Evolutionary conservation across 2,888 invertebrate genomes (phyloP), one percentile per base, ranked within the genome.

Genomic region (Noctua janthe): DNA sequence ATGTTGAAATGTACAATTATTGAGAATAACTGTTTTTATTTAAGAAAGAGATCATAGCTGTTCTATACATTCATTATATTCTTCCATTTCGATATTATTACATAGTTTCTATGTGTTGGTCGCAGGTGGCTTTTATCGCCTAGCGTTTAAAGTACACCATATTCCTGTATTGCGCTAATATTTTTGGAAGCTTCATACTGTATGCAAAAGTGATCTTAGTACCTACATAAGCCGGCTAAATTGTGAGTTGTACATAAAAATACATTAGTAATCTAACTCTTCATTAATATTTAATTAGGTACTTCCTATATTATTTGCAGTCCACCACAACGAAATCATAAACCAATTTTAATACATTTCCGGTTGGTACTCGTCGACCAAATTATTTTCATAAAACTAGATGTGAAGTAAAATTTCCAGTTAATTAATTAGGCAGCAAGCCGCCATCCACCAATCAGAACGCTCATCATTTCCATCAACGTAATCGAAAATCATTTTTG

Each of bases 401-500:
- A 82, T 82, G 71, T 64, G 23, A 86, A 89, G 86, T 90, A 87
- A 83, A 85, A 80, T 86, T 82, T 81, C 78, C 83, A 83, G 81
- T 80, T 85, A 88, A 91, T 91, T 92, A 92, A 92, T 91, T 89
- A 90, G 87, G 78, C 80, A 78, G 17, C 83, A 85, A 82, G 76
- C 81, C 74, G 43, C 49, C 78, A 51, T 59, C 70, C 71, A 80
- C 86, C 84, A 85, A 88, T 90, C 83, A 91, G 89, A 90, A 90
- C 75, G 83, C 92, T 90, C 90, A 91, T 93, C 93, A 94, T 93
- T 93, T 89, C 90, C 91, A 94, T 92, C 91, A 92, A 89, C 90
- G 90, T 94, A 92, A 95, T 94, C 91, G 94, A 92, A 94, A 94
- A 95, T 95, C 91, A 95, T 95, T 96, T 96, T 95, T 94, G 94